Percentiles rank a stretch among this genome's conserved stretches.
Evolutionary conservation across 2,888 invertebrate species (phyloP).

Genomic region (Hetaerina titia): DNA sequence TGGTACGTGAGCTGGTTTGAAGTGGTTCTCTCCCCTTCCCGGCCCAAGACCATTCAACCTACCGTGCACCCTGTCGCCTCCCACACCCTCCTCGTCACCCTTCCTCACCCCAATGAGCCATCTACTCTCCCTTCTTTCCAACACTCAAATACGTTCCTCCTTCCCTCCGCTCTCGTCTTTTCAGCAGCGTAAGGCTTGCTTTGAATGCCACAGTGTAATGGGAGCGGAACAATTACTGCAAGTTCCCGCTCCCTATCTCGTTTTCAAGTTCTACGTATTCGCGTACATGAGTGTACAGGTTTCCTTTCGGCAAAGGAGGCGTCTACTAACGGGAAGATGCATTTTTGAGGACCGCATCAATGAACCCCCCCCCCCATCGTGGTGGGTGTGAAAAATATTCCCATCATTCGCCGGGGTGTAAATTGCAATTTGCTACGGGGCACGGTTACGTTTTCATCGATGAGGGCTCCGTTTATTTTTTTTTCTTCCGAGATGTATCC

Average conservation of each 20-base stretch:
- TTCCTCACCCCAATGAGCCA: background rate
- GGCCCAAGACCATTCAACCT: too few relatives aligned
- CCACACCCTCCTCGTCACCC: too few relatives aligned
- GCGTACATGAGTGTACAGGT: background rate
- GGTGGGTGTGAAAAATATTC: background rate
- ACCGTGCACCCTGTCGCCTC: too few relatives aligned
- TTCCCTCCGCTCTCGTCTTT: background rate
- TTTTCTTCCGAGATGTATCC: too few relatives aligned
- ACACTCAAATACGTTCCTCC: background rate
- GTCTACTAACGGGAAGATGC: background rate
- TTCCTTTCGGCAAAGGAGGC: background rate
- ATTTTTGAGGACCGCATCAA: background rate
- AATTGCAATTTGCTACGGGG: background rate
- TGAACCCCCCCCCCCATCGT: background rate
- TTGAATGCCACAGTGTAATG: background rate
- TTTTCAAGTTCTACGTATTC: background rate
- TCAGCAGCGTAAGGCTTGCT: background rate
- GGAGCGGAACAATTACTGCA: slow-evolving; percentile 9
- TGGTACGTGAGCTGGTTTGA: slow-evolving; percentile 22
- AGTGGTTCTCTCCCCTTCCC: background rate
- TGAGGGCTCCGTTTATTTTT: too few relatives aligned
- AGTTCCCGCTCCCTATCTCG: background rate
- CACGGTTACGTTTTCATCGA: background rate
- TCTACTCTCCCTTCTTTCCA: background rate
- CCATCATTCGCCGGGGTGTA: background rate